Evolutionary conservation across 2,113 vertebrate genomes (phyloP), one percentile per base, ranked within the genome.

Genomic region (Motacilla alba): DNA sequence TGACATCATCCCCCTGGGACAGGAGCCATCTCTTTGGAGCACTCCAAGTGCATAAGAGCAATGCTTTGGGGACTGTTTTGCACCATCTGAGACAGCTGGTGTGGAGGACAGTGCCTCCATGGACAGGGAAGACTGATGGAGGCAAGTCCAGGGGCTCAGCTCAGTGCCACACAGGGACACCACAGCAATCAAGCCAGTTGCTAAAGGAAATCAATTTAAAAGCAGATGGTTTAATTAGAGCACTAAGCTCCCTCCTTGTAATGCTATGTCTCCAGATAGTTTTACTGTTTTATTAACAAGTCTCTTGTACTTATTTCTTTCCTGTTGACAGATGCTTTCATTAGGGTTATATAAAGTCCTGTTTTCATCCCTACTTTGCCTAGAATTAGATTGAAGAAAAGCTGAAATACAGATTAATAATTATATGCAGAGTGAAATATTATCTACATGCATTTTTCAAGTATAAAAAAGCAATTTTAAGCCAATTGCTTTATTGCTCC

Each of bases 161-260:
- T 58, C 46, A 2, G 24, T 19, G 50, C 50, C 72, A 13, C 0
- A 1, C 64, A 81, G 46, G 28, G 46, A 53, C 0, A 0, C 6
- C 47, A 39, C 56, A 50, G 43, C 0, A 2, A 67, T 52, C 67
- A 43, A 75, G 10, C 13, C 1, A 4, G n/a, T 49, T 79, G n/a
- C 70, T 87, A 35, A 76, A 92, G 62, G n/a, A 90, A 93, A 90
- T 69, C 2, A 41, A 41, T 77, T 83, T 69, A 43, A 88, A 92
- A 88, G 90, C 88, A 93, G 85, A 62, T 85, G 90, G 62, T 82
- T 91, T 85, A 84, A 93, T 72, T 60, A 94, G 68, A 95, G 35
- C 19, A 2, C 41, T 85, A 84, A 77, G 52, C 37, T 85, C 33
- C 70, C 67, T 85, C 0, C 0, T 64, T 49, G 43, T 62, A 62